These are phyloP conservation scores for Tolypeutes matacus DNA, from an alignment of 2,797 vertebrate genomes.

Conservation along the genomic window DNA sequence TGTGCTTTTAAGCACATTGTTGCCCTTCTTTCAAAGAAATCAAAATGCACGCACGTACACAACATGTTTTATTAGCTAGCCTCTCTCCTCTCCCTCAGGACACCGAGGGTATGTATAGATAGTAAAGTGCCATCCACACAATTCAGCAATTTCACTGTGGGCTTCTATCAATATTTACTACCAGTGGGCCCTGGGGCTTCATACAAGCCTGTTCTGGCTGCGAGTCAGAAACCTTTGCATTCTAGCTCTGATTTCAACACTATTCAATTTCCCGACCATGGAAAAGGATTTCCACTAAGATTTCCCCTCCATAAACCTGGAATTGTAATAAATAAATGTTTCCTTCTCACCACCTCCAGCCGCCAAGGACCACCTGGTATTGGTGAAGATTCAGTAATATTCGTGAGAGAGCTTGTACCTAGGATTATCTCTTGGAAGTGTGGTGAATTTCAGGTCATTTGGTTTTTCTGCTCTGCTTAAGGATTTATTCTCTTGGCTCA, in stretches of 20 bases:
- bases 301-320: constrained; percentile 24
- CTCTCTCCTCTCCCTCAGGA: background rate
- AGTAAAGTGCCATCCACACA: constrained; percentile 26
- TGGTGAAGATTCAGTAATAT: constrained; percentile 44
- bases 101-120: background rate
- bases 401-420: constrained; percentile 4
- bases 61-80: background rate
- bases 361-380: background rate
- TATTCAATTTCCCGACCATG: constrained; percentile 66
- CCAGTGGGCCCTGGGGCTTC: background rate
- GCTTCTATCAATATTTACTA: constrained; percentile 67
- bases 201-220: constrained; percentile 19
- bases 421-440: constrained; percentile 38
- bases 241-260: constrained; percentile 55
- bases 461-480: constrained; percentile 56
- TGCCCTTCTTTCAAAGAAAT: constrained; percentile 54
- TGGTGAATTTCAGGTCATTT: constrained; percentile 1
- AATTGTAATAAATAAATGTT: constrained; percentile 55
- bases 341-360: constrained; percentile 22
- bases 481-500: constrained; percentile 46
- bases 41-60: background rate
- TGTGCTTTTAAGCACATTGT: constrained; percentile 9
- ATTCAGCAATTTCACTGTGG: constrained; percentile 32
- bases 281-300: constrained; percentile 65
- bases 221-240: constrained; percentile 55